A percentile compares a stretch with the other conserved stretches of the same genome.
These are phyloP conservation scores for Enoplolaimus lenunculus DNA, from an alignment of 2,888 invertebrate genomes.

Conservation along the genomic window DNA sequence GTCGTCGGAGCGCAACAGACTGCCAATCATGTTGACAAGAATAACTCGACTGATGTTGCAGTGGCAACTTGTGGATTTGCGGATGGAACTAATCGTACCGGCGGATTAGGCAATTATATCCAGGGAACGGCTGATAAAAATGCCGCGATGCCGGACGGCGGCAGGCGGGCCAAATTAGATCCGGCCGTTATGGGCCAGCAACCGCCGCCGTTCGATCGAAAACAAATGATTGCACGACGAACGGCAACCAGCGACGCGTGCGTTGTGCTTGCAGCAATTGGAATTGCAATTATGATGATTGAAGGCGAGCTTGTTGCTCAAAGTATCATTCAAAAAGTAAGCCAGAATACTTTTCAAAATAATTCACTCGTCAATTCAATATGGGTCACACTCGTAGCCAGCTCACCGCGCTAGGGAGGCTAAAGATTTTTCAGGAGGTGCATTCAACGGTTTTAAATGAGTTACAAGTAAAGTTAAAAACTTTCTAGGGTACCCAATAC, in stretches of 20 bases:
- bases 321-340: not conserved
- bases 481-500: too few relatives aligned
- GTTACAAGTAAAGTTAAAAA: too few relatives aligned
- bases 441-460: too few relatives aligned
- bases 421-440: too few relatives aligned
- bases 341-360: too few relatives aligned
- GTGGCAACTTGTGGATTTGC: not conserved
- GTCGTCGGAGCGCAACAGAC: too few relatives aligned
- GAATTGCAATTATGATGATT: constrained; percentile 13
- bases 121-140: not conserved
- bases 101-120: not conserved
- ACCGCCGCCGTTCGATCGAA: not conserved
- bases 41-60: not conserved
- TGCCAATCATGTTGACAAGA: too few relatives aligned
- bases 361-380: too few relatives aligned
- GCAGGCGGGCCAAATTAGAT: not conserved
- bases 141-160: not conserved
- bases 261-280: constrained; percentile 1
- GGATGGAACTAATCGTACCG: not conserved
- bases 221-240: constrained; percentile 1
- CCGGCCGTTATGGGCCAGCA: too few relatives aligned
- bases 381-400: too few relatives aligned
- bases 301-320: constrained; percentile 13
- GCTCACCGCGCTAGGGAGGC: too few relatives aligned
- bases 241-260: constrained; percentile 1